Conservation (phyloP, 2,888 invertebrate genomes). For the Microchrysa polita region DNA sequence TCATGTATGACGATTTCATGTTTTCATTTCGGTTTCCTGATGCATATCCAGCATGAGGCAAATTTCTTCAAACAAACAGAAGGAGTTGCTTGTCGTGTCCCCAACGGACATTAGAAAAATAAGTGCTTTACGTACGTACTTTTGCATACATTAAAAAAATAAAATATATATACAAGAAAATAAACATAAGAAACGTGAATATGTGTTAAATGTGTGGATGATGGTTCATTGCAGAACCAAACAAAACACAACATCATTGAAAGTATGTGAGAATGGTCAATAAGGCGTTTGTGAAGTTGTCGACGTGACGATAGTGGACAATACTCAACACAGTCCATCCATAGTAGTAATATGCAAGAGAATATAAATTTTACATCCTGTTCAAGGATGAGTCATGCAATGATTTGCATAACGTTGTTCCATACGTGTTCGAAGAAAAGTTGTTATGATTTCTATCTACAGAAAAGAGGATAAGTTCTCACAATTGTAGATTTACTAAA, state of each 20-base stretch:
- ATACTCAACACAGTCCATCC: conserved; percentile 5
- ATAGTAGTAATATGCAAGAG: conserved; percentile 32
- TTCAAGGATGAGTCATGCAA: conserved; percentile 14
- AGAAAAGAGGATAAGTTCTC: neutral
- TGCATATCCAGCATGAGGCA: conserved; percentile 31
- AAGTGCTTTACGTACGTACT: too few relatives aligned
- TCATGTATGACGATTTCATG: too few relatives aligned
- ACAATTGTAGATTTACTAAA: too few relatives aligned
- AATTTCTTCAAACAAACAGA: neutral
- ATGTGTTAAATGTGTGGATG: conserved; percentile 5
- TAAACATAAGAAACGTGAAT: conserved; percentile 32
- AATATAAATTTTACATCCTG: conserved; percentile 34
- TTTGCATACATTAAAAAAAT: too few relatives aligned
- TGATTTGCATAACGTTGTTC: neutral
- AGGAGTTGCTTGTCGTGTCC: conserved; percentile 14
- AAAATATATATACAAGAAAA: neutral
- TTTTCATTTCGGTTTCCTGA: conserved; percentile 1
- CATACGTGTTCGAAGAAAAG: conserved; percentile 24
- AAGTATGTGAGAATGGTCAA: conserved; percentile 6
- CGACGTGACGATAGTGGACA: conserved; percentile 31
- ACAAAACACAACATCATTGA: conserved; percentile 8
- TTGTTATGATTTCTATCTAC: neutral
- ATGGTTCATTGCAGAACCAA: conserved; percentile 19
- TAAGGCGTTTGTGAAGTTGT: neutral
- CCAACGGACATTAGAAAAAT: conserved; percentile 36